Conservation (phyloP, 2,888 invertebrate genomes). For the Chloroclystis v-ata region DNA sequence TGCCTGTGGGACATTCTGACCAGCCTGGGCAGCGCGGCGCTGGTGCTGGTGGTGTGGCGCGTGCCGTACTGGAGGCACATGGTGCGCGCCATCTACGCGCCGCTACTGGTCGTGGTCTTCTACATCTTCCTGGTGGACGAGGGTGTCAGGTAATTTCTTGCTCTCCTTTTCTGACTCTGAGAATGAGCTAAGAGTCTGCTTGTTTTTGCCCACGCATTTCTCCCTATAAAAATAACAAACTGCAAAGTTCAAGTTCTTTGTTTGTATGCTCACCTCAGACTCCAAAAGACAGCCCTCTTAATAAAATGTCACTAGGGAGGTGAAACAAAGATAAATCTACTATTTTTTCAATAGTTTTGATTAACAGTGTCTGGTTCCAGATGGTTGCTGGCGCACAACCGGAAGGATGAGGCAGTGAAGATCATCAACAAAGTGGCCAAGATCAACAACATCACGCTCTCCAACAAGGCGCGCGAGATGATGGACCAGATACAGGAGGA, state of each 20-base stretch:
- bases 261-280: no score
- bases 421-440: conserved; percentile 82
- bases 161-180: no score
- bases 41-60: conserved; percentile 84
- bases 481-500: conserved; percentile 57
- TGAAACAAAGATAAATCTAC: no score
- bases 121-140: conserved; percentile 87
- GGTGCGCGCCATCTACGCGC: conserved; percentile 83
- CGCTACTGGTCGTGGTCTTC: conserved; percentile 81
- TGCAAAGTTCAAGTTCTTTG: no score
- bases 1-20: conserved; percentile 61
- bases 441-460: conserved; percentile 80
- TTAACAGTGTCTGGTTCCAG: no score
- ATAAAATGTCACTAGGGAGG: no score
- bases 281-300: no score
- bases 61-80: conserved; percentile 84
- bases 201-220: no score
- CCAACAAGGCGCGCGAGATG: conserved; percentile 70
- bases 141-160: conserved; percentile 65
- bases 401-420: conserved; percentile 80
- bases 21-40: conserved; percentile 81
- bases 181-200: no score
- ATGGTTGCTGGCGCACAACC: conserved; percentile 87
- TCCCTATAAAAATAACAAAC: no score
- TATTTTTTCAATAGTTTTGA: no score